Conservation (phyloP, 2,888 invertebrate species). For the Dioctria rufipes region DNA sequence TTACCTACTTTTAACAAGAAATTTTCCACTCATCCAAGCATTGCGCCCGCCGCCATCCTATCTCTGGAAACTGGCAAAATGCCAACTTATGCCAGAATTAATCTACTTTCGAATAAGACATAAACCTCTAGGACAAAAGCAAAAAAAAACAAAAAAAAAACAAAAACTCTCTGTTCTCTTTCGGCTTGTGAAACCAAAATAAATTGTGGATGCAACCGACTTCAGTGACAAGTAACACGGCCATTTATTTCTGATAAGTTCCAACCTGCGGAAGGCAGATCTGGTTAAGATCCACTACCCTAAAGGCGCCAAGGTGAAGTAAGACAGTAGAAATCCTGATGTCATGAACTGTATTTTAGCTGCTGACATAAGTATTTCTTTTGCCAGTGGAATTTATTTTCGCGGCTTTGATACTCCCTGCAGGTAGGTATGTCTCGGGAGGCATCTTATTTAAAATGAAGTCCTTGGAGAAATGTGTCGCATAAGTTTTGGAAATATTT, state of each 20-base stretch:
- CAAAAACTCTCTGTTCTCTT: background rate
- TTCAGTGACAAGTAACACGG: constrained; percentile 34
- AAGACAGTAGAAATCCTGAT: constrained; percentile 40
- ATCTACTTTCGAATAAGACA: constrained; percentile 21
- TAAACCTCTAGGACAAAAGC: background rate
- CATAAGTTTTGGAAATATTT: too few relatives aligned
- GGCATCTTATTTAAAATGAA: too few relatives aligned
- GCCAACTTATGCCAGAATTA: constrained; percentile 31
- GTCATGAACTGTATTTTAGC: constrained; percentile 34
- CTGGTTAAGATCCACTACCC: background rate
- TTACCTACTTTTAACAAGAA: constrained; percentile 39
- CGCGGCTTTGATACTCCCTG: background rate
- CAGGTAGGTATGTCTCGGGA: too few relatives aligned
- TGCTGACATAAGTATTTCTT: constrained; percentile 41
- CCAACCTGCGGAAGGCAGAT: constrained; percentile 28
- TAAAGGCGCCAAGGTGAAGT: background rate
- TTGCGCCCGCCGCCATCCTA: background rate
- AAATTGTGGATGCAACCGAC: constrained; percentile 47
- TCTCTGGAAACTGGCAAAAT: background rate
- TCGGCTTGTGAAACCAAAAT: constrained; percentile 35
- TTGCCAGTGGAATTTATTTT: constrained; percentile 22
- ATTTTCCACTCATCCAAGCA: constrained; percentile 40
- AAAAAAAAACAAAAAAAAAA: background rate
- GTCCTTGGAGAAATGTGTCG: too few relatives aligned
- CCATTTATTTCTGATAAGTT: constrained; percentile 48